Percentiles rank a stretch among this genome's conserved stretches.
These are phyloP conservation scores for Aethes cnicana DNA, from an alignment of 2,888 invertebrate genomes.

Conservation along the genomic window DNA sequence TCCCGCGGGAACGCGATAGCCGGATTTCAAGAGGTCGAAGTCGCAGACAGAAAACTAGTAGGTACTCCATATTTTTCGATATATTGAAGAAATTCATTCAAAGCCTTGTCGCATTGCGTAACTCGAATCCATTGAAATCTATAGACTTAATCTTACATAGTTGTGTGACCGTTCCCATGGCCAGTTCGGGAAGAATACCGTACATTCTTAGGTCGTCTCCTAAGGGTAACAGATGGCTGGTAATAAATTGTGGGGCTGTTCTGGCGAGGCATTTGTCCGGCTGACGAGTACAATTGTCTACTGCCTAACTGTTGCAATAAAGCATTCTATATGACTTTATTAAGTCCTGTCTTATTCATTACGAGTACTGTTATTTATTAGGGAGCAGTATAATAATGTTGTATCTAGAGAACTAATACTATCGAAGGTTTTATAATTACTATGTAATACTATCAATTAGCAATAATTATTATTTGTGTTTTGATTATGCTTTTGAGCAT, in stretches of 20 bases:
- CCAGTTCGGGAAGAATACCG: constrained; percentile 36
- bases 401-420: too few species aligned
- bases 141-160: constrained; percentile 27
- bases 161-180: constrained; percentile 32
- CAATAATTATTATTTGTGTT: too few species aligned
- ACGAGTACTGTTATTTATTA: too few species aligned
- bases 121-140: constrained; percentile 8
- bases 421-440: too few species aligned
- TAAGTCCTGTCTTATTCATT: constrained; percentile 8
- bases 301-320: constrained; percentile 44
- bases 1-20: too few species aligned
- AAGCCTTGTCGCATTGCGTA: constrained; percentile 12
- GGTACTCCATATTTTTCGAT: too few species aligned
- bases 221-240: constrained; percentile 57
- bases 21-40: too few species aligned
- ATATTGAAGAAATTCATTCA: too few species aligned
- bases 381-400: too few species aligned
- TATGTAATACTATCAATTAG: too few species aligned
- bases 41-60: too few species aligned
- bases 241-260: constrained; percentile 63
- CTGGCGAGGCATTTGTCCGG: constrained; percentile 66
- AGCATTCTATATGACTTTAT: constrained; percentile 17
- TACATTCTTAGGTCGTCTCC: constrained; percentile 54
- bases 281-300: constrained; percentile 50
- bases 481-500: too few species aligned